A percentile compares a stretch with the other conserved stretches of the same genome.
phyloP scores from a whole-genome alignment of 2,113 vertebrate genomes.

The Anoplopoma fimbria region DNA sequence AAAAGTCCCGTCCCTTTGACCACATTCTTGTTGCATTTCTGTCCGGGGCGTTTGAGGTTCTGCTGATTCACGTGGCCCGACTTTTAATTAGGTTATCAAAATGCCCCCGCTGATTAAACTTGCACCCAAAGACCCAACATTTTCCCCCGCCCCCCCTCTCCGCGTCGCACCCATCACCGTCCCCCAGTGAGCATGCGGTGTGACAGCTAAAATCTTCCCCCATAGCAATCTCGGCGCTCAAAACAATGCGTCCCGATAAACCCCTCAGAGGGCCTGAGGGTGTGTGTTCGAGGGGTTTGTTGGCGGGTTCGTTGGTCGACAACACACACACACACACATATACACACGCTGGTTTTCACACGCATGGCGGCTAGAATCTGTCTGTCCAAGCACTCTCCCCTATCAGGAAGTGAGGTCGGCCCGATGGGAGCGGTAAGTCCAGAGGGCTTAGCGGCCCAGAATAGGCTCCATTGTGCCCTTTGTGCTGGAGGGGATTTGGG shows the following conservation, averaged over 20 bases:
- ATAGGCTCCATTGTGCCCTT: slow-evolving; percentile 89
- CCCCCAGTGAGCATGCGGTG: slow-evolving; percentile 84
- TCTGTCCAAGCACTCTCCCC: slow-evolving; percentile 91
- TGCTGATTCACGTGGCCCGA: slow-evolving; percentile 30
- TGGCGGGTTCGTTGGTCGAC: slow-evolving; percentile 10
- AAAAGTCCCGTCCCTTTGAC: neutral
- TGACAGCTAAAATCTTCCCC: slow-evolving; percentile 91
- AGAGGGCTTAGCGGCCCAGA: slow-evolving; percentile 80
- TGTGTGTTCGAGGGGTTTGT: slow-evolving; percentile 25
- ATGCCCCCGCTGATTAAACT: slow-evolving; percentile 44
- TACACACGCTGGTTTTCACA: slow-evolving; percentile 49
- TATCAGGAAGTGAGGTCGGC: slow-evolving; percentile 89
- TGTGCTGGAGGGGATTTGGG: slow-evolving; percentile 89
- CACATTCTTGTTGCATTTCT: slow-evolving; percentile 17
- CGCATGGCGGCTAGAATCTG: slow-evolving; percentile 85
- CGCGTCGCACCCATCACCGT: slow-evolving; percentile 84
- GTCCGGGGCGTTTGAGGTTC: slow-evolving; percentile 29
- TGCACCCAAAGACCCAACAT: slow-evolving; percentile 50
- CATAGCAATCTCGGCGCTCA: slow-evolving; percentile 80
- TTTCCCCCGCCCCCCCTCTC: slow-evolving; percentile 31
- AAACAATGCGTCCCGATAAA: slow-evolving; percentile 88
- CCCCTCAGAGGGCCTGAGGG: slow-evolving; percentile 73
- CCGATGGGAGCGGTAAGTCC: slow-evolving; percentile 83
- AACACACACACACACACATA: slow-evolving; percentile 36
- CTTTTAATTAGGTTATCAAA: slow-evolving; percentile 50